A percentile compares a stretch with the other conserved stretches of the same genome.
These are phyloP conservation scores for Eciton burchellii DNA, from an alignment of 1,140 invertebrate genomes.

Conservation along the genomic window DNA sequence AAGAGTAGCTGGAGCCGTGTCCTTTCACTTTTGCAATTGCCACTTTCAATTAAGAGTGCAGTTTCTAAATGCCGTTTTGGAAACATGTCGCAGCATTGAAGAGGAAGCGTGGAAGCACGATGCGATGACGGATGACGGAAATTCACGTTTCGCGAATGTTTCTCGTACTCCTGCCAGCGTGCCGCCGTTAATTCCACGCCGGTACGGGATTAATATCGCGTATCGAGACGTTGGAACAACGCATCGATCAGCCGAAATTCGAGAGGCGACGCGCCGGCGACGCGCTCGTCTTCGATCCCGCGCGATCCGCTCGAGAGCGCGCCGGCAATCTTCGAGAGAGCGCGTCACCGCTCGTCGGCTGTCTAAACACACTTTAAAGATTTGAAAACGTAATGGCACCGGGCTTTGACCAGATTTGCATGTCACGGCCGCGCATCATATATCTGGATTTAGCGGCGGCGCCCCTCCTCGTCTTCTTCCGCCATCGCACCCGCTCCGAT, in stretches of 20 bases:
- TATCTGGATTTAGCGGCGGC: slow-evolving; percentile 84
- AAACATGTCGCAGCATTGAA: no score
- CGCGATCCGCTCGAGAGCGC: slow-evolving; percentile 23
- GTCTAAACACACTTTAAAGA: slow-evolving; percentile 86
- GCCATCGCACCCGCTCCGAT: not conserved
- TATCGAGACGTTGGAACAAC: not conserved
- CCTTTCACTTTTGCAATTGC: no score
- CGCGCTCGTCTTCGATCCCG: slow-evolving; percentile 40
- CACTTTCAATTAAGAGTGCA: no score
- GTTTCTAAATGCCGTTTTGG: no score
- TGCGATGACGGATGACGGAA: no score
- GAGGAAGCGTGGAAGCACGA: no score
- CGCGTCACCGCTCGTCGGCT: slow-evolving; percentile 75
- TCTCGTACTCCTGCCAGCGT: no score
- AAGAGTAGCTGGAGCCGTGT: not conserved
- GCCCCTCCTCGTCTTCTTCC: slow-evolving; percentile 20
- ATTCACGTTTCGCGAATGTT: no score
- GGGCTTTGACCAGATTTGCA: slow-evolving; percentile 86
- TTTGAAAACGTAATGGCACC: slow-evolving; percentile 86
- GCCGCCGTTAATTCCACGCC: not conserved
- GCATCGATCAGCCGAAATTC: not conserved
- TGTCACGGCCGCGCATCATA: slow-evolving; percentile 86
- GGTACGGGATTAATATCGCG: not conserved
- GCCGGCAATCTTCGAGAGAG: slow-evolving; percentile 60
- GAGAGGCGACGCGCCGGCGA: not conserved